Base-by-base conservation (phyloP, 2,797 vertebrate genomes). In the Mormyrus hasselquistii region DNA sequence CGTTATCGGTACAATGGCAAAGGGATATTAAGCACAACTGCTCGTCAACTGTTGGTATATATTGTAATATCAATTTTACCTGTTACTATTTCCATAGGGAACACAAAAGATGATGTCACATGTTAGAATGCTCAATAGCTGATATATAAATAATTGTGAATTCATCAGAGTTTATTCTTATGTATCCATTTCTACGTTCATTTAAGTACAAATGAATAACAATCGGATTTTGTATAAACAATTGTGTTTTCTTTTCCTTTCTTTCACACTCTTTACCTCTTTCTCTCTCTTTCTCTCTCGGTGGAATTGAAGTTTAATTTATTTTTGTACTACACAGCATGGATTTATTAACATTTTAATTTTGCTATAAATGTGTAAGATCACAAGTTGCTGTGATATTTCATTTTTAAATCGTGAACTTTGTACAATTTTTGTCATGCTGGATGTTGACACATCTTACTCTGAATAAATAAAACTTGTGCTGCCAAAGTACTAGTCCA, bases 341-440 rank as follows among this genome's bases (percentile, higher is more conserved):
- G 98, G 94, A 96, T 97, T 96, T 95, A 97, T 98, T 97, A 96
- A 97, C 96, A 97, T 97, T 96, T 97, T 97, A 96, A 96, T 98
- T 98, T 97, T 97, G 97, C 97, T 98, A 97, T 98, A 97, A 97
- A 97, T 96, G 98, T 98, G 97, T 96, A 97, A 96, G 96, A 97
- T 98, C 97, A 98, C 97, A 96, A 97, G 97, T 98, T 97, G 96
- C 97, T 96, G 97, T 99, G 97, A 97, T 96, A 97, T 96, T 97
- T 99, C 95, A 98, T 98, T 97, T 99, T 98, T 96, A 98, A 98
- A 97, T 98, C 96, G 98, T 99, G 98, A 97, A 97, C 96, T 99
- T 99, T 99, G 98, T 99, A 99, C 97, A 97, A 97, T 98, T 97
- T 98, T 97, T 98, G 97, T 99, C 98, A 98, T 98, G 98, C 98